A percentile compares a stretch with the other conserved stretches of the same genome.
These are phyloP conservation scores for Hoplias malabaricus DNA, from an alignment of 2,113 vertebrate species.

Conservation along the genomic window DNA sequence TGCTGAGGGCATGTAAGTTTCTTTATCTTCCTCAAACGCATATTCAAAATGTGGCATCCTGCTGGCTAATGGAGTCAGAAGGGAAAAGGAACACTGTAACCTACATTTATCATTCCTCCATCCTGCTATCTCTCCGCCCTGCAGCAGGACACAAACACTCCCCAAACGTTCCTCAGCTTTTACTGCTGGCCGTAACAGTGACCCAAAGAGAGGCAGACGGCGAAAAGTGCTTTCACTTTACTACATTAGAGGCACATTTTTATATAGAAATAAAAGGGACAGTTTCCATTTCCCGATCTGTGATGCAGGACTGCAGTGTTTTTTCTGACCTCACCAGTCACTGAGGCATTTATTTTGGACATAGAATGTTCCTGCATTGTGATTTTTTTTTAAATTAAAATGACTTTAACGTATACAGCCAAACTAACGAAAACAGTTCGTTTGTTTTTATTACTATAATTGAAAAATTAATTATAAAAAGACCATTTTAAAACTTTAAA, in stretches of 20 bases:
- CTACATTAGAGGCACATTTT: neutral
- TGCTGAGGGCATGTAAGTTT: neutral
- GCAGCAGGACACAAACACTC: constrained; percentile 14
- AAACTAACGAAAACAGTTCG: too few species aligned
- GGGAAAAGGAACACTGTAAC: constrained; percentile 27
- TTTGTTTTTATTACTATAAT: neutral
- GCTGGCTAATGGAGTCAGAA: constrained; percentile 29
- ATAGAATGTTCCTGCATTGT: neutral
- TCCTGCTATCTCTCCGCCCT: neutral
- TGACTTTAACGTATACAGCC: too few species aligned
- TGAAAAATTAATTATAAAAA: too few species aligned
- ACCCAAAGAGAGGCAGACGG: neutral
- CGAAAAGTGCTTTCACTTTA: neutral
- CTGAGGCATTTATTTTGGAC: neutral
- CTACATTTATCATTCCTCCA: neutral
- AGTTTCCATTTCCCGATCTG: neutral
- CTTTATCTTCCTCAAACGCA: constrained; percentile 15
- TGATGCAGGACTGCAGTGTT: neutral
- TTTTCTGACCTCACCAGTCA: neutral
- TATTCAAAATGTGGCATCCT: constrained; percentile 45
- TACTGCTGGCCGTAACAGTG: neutral
- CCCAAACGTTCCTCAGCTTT: constrained; percentile 49
- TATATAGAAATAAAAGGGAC: neutral
- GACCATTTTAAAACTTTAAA: too few species aligned
- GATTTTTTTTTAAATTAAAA: neutral